Evolutionary conservation across 2,888 invertebrate species (phyloP), one percentile per base, ranked within the genome.

Genomic region (Macaria notata): DNA sequence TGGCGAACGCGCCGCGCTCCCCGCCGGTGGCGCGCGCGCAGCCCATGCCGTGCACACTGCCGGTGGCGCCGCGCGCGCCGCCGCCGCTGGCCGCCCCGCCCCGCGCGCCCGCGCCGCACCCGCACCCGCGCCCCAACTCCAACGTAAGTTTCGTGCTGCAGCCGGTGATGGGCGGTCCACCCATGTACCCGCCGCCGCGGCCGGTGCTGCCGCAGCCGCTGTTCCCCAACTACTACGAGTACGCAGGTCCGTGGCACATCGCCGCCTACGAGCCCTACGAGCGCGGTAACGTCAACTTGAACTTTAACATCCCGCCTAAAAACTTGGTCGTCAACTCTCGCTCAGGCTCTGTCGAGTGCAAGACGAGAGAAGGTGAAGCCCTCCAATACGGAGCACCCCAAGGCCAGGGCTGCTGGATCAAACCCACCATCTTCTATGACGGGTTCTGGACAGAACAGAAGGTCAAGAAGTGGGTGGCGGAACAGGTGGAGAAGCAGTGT

Each of bases 361-460:
- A 78, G 71, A 79, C 44, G 1, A 76, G 72, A 0, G 80, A 83
- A 8, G 81, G 77, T 2, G 84, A 84, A 44, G 75, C 73, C 5
- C 46, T 74, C 4, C 80, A 75, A 61, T 84, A 75, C 68, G 79
- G 75, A 9, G 73, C 79, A 36, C 76, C 77, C 29, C 85, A 81
- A 51, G 73, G 72, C 31, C 85, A 83, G 55, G 86, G 84, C 3
- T 87, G 88, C 65, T 92, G 92, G 92, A 85, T 92, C 51, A 92
- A 92, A 54, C 92, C 92, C 3, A 88, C 88, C 3, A 90, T 92
- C 44, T 92, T 92, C 72, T 92, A 92, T 59, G 92, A 92, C 47
- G 92, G 92, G 0, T 92, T 92, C 71, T 92, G 92, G 92, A 92
- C 92, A 0, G 92, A 92, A 77, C 92, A 91, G 78, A 91, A 92